Evolutionary conservation across 2,797 vertebrate species (phyloP).

Genomic region (Lagothrix lagotricha): DNA sequence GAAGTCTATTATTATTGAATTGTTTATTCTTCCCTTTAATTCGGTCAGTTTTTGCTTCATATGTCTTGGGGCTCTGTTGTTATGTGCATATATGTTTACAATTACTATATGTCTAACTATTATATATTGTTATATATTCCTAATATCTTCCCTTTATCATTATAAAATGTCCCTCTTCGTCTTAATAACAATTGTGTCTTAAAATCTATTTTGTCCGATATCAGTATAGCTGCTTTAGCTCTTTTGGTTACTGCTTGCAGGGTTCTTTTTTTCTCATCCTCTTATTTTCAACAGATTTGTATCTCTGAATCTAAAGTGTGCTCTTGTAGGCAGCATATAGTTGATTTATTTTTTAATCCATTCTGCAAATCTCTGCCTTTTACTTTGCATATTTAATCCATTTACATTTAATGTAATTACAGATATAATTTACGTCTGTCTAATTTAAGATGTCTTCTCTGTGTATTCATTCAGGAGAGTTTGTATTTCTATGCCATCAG

Average conservation of each 20-base stretch:
- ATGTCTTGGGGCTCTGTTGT: not conserved
- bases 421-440: not conserved
- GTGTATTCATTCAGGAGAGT: not conserved
- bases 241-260: not conserved
- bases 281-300: not conserved
- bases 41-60: not conserved
- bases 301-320: slow-evolving; percentile 3
- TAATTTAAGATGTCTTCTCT: not conserved
- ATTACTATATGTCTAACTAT: not conserved
- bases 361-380: not conserved
- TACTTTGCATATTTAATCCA: not conserved
- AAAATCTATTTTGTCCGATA: not conserved
- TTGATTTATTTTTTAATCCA: not conserved
- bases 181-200: not conserved
- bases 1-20: not conserved
- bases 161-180: not conserved
- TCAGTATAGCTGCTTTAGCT: not conserved
- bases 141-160: not conserved
- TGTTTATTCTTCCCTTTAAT: not conserved
- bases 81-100: not conserved
- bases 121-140: not conserved
- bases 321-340: not conserved
- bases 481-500: not conserved
- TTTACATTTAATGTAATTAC: slow-evolving; percentile 19
- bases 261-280: not conserved